phyloP scores from a whole-genome alignment of 1,140 invertebrate genomes.

The Drosophila oshimai region DNA sequence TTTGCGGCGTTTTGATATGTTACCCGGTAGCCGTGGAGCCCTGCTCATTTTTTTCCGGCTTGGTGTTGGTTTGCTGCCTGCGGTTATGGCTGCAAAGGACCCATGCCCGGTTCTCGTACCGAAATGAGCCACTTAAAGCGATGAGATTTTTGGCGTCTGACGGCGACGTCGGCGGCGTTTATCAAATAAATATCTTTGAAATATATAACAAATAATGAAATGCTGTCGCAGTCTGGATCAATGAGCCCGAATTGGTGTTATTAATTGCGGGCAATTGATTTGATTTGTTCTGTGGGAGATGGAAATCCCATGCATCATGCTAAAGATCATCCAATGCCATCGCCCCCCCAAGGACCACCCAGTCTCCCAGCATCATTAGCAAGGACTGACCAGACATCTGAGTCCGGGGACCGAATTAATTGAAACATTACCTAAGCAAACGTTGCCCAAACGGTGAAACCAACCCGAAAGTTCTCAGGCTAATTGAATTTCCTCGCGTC shows the following conservation, averaged over 20 bases:
- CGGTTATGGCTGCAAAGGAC: conserved; percentile 44
- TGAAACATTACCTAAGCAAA: conserved; percentile 81
- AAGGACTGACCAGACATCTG: conserved; percentile 13
- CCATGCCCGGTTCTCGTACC: conserved; percentile 21
- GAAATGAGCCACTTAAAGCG: conserved; percentile 77
- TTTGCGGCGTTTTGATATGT: conserved; percentile 78
- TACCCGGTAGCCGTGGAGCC: conserved; percentile 65
- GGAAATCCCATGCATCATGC: conserved; percentile 43
- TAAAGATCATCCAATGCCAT: not conserved
- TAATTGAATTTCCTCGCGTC: conserved; percentile 80
- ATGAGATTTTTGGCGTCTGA: conserved; percentile 79
- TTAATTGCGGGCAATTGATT: conserved; percentile 73
- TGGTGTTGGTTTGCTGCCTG: conserved; percentile 63
- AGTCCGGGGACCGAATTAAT: conserved; percentile 58
- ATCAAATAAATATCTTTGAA: conserved; percentile 79
- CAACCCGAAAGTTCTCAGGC: conserved; percentile 48
- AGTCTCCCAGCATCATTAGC: conserved; percentile 55
- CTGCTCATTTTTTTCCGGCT: conserved; percentile 3
- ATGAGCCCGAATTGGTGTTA: conserved; percentile 63
- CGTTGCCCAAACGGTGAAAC: conserved; percentile 38
- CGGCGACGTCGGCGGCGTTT: conserved; percentile 68
- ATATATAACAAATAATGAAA: conserved; percentile 80
- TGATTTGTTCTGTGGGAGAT: conserved; percentile 53
- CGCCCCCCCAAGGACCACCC: conserved; percentile 24
- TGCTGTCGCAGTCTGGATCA: conserved; percentile 55